phyloP scores from a whole-genome alignment of 2,113 vertebrate species.

The Oreochromis spilurus region DNA sequence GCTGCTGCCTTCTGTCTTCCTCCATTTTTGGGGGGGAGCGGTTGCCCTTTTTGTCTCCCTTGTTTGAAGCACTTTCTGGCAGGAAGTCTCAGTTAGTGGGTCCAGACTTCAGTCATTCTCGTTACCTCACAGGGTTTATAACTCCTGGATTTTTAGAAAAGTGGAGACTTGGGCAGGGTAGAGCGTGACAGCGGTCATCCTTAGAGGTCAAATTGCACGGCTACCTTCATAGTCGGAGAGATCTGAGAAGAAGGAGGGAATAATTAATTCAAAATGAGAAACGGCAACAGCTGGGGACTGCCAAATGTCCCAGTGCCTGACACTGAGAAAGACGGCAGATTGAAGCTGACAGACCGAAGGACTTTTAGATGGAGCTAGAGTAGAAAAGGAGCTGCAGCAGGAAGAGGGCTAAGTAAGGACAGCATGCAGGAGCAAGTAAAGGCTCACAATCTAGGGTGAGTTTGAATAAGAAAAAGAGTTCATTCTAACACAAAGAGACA shows the following conservation, averaged over 20 bases:
- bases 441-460: neutral
- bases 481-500: neutral
- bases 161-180: neutral
- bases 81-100: neutral
- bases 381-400: neutral
- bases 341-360: neutral
- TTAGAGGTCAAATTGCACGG: neutral
- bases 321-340: neutral
- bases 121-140: neutral
- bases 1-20: neutral
- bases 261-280: neutral
- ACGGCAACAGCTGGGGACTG: neutral
- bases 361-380: neutral
- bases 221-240: neutral
- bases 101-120: neutral
- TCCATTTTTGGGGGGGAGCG: neutral
- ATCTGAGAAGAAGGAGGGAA: neutral
- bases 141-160: neutral
- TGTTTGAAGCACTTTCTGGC: slow-evolving; percentile 8
- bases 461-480: neutral
- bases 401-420: neutral
- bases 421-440: neutral
- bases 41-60: neutral
- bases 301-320: neutral
- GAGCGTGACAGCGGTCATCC: neutral